Evolutionary conservation across 2,888 invertebrate genomes (phyloP).

Genomic region (Chymomyza amoena): DNA sequence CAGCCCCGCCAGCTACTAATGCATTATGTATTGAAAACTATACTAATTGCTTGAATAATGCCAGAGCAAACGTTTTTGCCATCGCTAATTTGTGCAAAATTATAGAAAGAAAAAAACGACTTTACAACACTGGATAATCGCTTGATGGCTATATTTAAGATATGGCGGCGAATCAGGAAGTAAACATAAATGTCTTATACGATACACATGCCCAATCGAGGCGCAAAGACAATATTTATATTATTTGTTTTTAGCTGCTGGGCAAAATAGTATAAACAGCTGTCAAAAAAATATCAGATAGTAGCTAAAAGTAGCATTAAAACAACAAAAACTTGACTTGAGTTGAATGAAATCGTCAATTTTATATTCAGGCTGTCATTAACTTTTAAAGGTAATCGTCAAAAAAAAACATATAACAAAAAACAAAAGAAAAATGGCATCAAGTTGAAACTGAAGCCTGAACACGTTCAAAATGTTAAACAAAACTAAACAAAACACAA

Average conservation of each 20-base stretch:
- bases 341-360: constrained; percentile 17
- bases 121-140: not conserved
- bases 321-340: not conserved
- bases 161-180: not conserved
- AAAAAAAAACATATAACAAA: constrained; percentile 5
- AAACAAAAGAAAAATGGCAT: constrained; percentile 16
- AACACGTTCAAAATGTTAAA: constrained; percentile 49
- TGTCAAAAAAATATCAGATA: constrained; percentile 1
- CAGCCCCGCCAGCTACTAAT: constrained; percentile 38
- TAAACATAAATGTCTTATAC: not conserved
- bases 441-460: constrained; percentile 44
- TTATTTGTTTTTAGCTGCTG: not conserved
- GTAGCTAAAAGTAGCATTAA: constrained; percentile 8
- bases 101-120: not conserved
- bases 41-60: constrained; percentile 53
- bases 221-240: constrained; percentile 11
- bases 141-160: not conserved
- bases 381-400: constrained; percentile 41
- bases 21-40: constrained; percentile 59
- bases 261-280: not conserved
- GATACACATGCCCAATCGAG: not conserved
- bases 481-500: constrained; percentile 34
- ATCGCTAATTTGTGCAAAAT: constrained; percentile 54
- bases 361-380: constrained; percentile 23
- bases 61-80: constrained; percentile 48